phyloP scores from a whole-genome alignment of 2,113 vertebrate genomes.

The Nothocercus nigrocapillus region DNA sequence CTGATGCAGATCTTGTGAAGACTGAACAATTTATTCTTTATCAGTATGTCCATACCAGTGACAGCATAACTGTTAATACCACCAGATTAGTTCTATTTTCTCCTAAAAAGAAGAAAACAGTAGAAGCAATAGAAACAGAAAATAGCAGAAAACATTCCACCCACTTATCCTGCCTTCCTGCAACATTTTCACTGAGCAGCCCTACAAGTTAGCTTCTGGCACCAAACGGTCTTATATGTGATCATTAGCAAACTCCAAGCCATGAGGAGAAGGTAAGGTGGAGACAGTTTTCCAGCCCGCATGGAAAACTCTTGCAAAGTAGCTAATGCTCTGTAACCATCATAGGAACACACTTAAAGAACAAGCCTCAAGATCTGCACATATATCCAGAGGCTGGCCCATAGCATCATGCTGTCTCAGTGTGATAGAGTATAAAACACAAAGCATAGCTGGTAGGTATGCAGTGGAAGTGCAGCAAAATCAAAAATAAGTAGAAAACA shows the following conservation, averaged over 20 bases:
- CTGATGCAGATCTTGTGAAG: conserved; percentile 55
- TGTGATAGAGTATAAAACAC: not conserved
- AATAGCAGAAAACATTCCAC: conserved; percentile 63
- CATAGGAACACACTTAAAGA: not conserved
- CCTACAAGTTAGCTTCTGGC: conserved; percentile 52
- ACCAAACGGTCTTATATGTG: conserved; percentile 35
- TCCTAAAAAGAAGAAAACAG: conserved; percentile 45
- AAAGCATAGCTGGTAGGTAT: not conserved
- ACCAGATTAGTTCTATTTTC: conserved; percentile 51
- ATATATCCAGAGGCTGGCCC: not conserved
- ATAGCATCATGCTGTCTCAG: not conserved
- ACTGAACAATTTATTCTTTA: conserved; percentile 47
- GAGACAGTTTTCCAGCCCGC: not conserved
- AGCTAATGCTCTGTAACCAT: not conserved
- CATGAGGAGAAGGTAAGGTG: conserved; percentile 20
- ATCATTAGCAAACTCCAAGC: not conserved
- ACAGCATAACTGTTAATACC: conserved; percentile 58
- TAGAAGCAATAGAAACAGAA: not conserved
- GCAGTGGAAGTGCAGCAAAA: not conserved
- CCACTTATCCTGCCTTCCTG: conserved; percentile 27
- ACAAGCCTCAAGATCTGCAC: fast-evolving
- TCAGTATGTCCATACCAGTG: conserved; percentile 10
- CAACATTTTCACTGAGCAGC: conserved; percentile 18
- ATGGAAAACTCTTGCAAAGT: not conserved
- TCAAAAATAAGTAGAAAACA: not conserved